These are phyloP conservation scores for Drosophila quadrilineata DNA, from an alignment of 1,140 invertebrate species.

Conservation along the genomic window DNA sequence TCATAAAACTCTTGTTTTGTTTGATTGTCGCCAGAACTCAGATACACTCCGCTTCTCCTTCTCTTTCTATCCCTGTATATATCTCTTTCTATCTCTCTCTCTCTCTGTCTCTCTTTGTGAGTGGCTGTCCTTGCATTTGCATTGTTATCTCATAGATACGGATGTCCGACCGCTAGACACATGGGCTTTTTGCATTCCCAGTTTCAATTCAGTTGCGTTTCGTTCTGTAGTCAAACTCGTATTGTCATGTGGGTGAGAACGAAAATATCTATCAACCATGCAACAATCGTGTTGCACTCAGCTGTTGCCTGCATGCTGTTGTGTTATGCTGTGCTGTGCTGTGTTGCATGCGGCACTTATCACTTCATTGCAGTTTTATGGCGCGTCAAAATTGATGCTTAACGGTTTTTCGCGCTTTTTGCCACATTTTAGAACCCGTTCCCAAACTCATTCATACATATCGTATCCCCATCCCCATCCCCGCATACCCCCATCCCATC, in stretches of 20 bases:
- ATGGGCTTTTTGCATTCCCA: slow-evolving; percentile 39
- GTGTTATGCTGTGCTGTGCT: slow-evolving; percentile 16
- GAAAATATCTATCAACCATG: slow-evolving; percentile 69
- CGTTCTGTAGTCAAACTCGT: slow-evolving; percentile 16
- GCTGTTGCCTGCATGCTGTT: slow-evolving; percentile 4
- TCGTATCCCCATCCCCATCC: too few relatives aligned
- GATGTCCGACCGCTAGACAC: slow-evolving; percentile 52
- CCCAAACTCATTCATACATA: background rate
- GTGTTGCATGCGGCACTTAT: slow-evolving; percentile 66
- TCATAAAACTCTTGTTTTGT: slow-evolving; percentile 77
- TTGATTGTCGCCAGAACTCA: slow-evolving; percentile 53
- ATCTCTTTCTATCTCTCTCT: too few relatives aligned
- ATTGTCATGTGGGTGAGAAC: too few relatives aligned
- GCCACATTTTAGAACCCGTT: slow-evolving; percentile 69
- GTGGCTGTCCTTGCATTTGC: slow-evolving; percentile 58
- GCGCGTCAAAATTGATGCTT: slow-evolving; percentile 80
- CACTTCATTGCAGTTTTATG: slow-evolving; percentile 80
- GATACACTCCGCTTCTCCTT: too few relatives aligned
- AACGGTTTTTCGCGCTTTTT: slow-evolving; percentile 72
- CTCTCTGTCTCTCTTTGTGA: too few relatives aligned
- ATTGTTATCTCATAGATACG: slow-evolving; percentile 75
- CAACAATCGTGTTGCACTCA: slow-evolving; percentile 58
- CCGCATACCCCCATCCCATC: too few relatives aligned
- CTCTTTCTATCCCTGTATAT: too few relatives aligned
- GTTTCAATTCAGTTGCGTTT: slow-evolving; percentile 9